Percentiles rank a stretch among this genome's conserved stretches.
phyloP scores from a whole-genome alignment of 2,888 invertebrate species.

The Alentia gelatinosa region DNA sequence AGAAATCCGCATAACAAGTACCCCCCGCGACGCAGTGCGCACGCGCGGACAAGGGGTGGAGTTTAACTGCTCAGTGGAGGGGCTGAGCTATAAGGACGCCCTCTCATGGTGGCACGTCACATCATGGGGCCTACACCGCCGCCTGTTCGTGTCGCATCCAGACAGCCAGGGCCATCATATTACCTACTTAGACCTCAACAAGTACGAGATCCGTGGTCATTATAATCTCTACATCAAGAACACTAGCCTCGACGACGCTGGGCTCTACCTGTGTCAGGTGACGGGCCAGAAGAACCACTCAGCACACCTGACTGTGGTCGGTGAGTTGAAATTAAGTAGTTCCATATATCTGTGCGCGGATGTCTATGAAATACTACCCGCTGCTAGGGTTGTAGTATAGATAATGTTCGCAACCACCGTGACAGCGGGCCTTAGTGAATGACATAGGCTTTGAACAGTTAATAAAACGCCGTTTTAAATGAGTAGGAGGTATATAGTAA shows the following conservation, averaged over 20 bases:
- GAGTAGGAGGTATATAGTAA: no score
- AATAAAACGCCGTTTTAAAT: no score
- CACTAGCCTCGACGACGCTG: slow-evolving; percentile 50
- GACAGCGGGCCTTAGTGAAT: no score
- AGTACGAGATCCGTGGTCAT: slow-evolving; percentile 57
- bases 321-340: no score
- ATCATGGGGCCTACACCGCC: not conserved
- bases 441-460: no score
- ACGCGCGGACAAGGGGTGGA: not conserved
- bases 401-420: no score
- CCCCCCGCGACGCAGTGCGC: slow-evolving; percentile 32
- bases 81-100: slow-evolving; percentile 42
- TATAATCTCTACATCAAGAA: slow-evolving; percentile 55
- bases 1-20: slow-evolving; percentile 41
- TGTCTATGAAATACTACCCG: no score
- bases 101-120: slow-evolving; percentile 55
- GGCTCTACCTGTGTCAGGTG: slow-evolving; percentile 55
- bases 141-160: slow-evolving; percentile 53
- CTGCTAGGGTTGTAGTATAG: no score
- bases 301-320: slow-evolving; percentile 55
- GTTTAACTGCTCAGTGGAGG: slow-evolving; percentile 56
- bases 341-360: no score
- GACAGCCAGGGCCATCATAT: slow-evolving; percentile 32
- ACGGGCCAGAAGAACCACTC: slow-evolving; percentile 49
- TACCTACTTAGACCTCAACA: slow-evolving; percentile 50